Evolutionary conservation across 2,797 vertebrate genomes (phyloP), one percentile per base, ranked within the genome.

Genomic region (Microctenopoma steveboyesi): DNA sequence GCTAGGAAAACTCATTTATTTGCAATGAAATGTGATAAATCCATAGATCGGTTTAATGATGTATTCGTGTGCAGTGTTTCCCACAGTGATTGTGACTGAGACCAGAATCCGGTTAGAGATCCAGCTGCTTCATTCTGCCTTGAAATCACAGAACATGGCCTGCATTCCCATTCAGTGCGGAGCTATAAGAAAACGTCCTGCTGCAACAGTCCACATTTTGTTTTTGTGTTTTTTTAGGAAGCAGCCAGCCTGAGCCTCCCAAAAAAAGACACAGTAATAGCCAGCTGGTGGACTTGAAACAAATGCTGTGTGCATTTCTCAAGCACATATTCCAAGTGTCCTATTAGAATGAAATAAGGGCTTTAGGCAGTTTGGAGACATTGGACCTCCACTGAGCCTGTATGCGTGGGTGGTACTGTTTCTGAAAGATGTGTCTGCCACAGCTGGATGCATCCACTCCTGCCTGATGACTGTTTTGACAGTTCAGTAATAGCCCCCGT

Each of bases 381-480:
- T n/a, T 39, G n/a, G 50, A 74, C 60, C 69, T 72, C 62, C 35
- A 37, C 56, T 48, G 54, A 67, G 73, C 35, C 35, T 52, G 59
- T 76, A 58, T 79, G 64, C 54, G 81, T 79, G 62, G 61, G 69
- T 76, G 74, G 79, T 52, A 53, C 45, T 30, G 64, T 12, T 25
- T 69, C 62, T 78, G 79, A 72, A 62, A 78, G 75, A 87, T 81
- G 79, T 50, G 77, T 85, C 73, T 76, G 74, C 78, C 82, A 85
- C 84, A 87, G 87, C 86, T 87, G 86, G 84, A 82, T 85, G 85
- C 85, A 78, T 88, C 83, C 79, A 73, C 82, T 86, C 47, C 65
- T 65, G 69, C 74, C 76, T 83, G 85, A 86, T 88, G 88, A 88
- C 79, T 88, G 86, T 87, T 91, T 88, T 90, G 90, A 90, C 89